Evolutionary conservation across 2,113 vertebrate genomes (phyloP).

Genomic region (Prolemur simus): DNA sequence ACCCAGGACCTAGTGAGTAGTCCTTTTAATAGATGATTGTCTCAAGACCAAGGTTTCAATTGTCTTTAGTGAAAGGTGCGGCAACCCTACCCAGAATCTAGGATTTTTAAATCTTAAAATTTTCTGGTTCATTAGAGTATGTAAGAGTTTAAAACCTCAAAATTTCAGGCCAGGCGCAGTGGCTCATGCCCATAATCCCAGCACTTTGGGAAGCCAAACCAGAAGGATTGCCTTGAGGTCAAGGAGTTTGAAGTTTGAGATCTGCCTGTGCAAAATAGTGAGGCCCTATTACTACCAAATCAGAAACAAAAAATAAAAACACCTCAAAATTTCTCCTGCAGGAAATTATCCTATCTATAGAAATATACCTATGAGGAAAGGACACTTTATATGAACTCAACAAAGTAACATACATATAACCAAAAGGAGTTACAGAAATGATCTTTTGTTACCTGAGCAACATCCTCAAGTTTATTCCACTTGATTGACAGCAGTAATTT

Average conservation of each 20-base stretch:
- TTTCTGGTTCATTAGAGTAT: background rate
- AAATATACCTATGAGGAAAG: background rate
- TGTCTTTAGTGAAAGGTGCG: background rate
- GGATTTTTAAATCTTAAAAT: background rate
- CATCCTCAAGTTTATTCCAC: constrained; percentile 99
- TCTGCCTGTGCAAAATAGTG: no score
- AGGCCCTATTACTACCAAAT: no score
- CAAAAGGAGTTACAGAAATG: background rate
- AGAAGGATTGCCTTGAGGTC: no score
- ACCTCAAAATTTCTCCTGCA: background rate
- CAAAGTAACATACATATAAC: background rate
- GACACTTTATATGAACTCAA: background rate
- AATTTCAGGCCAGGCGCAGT: background rate
- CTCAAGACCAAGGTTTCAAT: background rate
- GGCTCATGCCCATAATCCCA: no score
- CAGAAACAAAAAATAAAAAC: background rate
- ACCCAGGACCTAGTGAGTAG: background rate
- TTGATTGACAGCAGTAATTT: constrained; percentile 98
- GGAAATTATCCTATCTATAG: background rate
- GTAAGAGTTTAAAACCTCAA: constrained; percentile 13
- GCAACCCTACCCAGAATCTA: background rate
- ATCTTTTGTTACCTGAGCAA: constrained; percentile 92
- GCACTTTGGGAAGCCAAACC: no score
- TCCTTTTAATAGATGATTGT: background rate
- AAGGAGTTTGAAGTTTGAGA: no score